Percentiles rank a stretch among this genome's conserved stretches.
Evolutionary conservation across 2,797 vertebrate genomes (phyloP).

Genomic region (Lutra lutra): DNA sequence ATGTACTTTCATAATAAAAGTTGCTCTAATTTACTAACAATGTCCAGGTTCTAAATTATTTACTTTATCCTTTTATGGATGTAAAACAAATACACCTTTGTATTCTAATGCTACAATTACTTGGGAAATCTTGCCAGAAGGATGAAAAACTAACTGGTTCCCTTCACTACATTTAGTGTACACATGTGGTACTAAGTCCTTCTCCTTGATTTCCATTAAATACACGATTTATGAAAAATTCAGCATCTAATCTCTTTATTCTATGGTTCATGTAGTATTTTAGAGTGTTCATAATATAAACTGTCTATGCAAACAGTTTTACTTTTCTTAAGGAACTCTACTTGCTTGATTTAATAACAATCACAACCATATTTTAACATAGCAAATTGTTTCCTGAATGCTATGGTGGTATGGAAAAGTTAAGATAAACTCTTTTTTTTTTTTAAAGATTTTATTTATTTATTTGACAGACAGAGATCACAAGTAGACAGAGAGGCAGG

Average conservation of each 20-base stretch:
- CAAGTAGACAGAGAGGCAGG: too few species aligned
- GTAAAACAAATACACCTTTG: neutral
- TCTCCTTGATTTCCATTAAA: neutral
- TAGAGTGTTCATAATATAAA: neutral
- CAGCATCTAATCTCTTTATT: neutral
- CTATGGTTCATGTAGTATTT: neutral
- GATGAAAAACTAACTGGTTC: neutral
- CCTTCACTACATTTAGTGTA: neutral
- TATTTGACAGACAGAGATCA: too few species aligned
- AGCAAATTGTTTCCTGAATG: neutral
- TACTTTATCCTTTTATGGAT: neutral
- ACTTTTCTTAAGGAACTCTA: neutral
- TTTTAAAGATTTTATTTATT: too few species aligned
- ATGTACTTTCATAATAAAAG: neutral
- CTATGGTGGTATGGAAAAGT: neutral
- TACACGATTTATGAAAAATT: neutral
- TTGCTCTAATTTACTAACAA: neutral
- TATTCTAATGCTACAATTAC: neutral
- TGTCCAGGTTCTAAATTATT: neutral
- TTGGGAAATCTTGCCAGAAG: neutral
- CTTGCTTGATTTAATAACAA: slow-evolving; percentile 9
- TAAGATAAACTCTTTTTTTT: neutral
- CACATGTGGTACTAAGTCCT: neutral
- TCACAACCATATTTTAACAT: neutral
- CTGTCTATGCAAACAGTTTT: neutral